These are phyloP conservation scores for Naso thynnoides DNA, from an alignment of 2,797 vertebrate genomes.

Conservation along the genomic window DNA sequence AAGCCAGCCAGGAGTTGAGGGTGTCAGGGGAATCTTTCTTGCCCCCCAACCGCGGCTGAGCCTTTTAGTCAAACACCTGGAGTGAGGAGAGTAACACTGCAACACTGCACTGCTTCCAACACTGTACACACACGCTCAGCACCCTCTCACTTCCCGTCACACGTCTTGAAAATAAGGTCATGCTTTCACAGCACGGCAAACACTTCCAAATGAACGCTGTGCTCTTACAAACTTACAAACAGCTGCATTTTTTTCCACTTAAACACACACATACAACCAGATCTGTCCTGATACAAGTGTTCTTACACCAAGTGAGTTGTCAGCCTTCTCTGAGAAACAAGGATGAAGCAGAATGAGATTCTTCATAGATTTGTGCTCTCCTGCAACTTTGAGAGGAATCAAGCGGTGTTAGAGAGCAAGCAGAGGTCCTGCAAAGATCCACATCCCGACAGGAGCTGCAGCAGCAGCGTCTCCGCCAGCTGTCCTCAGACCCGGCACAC, in stretches of 20 bases:
- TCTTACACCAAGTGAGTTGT: slow-evolving; percentile 63
- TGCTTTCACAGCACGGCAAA: slow-evolving; percentile 44
- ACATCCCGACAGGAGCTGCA: slow-evolving; percentile 47
- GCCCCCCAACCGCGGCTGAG: slow-evolving; percentile 43
- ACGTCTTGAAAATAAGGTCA: slow-evolving; percentile 52
- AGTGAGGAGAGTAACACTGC: slow-evolving; percentile 49
- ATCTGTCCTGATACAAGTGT: slow-evolving; percentile 32
- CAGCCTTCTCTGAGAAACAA: slow-evolving; percentile 36
- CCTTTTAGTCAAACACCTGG: slow-evolving; percentile 63
- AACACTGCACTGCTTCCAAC: slow-evolving; percentile 16
- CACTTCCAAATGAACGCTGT: neutral
- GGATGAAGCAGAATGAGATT: slow-evolving; percentile 16
- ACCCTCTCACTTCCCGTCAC: slow-evolving; percentile 28
- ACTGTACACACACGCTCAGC: slow-evolving; percentile 15
- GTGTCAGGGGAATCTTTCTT: slow-evolving; percentile 45
- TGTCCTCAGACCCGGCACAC: slow-evolving; percentile 53
- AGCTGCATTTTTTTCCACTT: slow-evolving; percentile 19
- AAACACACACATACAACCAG: slow-evolving; percentile 8
- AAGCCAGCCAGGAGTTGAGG: slow-evolving; percentile 25
- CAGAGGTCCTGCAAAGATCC: slow-evolving; percentile 53
- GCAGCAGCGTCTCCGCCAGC: slow-evolving; percentile 1
- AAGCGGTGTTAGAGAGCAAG: slow-evolving; percentile 38
- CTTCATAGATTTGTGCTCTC: slow-evolving; percentile 36
- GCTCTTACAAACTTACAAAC: slow-evolving; percentile 26
- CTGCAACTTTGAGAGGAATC: slow-evolving; percentile 66